A percentile compares a stretch with the other conserved stretches of the same genome.
These are phyloP conservation scores for Diarsia brunnea DNA, from an alignment of 2,888 invertebrate species.

Conservation along the genomic window DNA sequence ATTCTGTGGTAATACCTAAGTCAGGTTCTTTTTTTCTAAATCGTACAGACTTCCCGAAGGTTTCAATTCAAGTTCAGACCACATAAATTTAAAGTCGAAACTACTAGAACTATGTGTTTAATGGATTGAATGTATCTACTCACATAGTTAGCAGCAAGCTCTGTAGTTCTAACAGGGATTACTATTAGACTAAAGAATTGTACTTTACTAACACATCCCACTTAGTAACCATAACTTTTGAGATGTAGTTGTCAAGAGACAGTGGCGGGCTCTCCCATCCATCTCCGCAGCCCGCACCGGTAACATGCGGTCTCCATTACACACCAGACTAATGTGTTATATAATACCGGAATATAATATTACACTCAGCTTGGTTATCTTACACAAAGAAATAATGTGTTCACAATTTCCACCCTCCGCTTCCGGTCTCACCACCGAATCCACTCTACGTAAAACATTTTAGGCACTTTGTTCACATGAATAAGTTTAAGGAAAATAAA, in stretches of 20 bases:
- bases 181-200: neutral
- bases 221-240: neutral
- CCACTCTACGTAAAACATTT: slow-evolving; percentile 35
- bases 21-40: neutral
- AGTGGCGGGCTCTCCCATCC: slow-evolving; percentile 17
- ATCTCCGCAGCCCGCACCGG: slow-evolving; percentile 31
- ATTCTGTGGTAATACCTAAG: neutral
- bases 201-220: neutral
- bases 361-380: slow-evolving; percentile 6
- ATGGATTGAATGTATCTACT: neutral
- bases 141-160: neutral
- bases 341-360: slow-evolving; percentile 41
- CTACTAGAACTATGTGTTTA: neutral
- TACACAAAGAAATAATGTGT: slow-evolving; percentile 42
- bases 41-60: neutral
- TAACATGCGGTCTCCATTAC: slow-evolving; percentile 48
- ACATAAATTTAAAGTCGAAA: neutral
- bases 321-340: slow-evolving; percentile 32
- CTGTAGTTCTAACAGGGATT: too few species aligned
- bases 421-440: slow-evolving; percentile 13
- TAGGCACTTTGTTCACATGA: slow-evolving; percentile 2
- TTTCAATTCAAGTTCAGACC: neutral
- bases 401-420: slow-evolving; percentile 35
- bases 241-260: slow-evolving; percentile 8
- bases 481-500: slow-evolving; percentile 10